Evolutionary conservation across 2,797 vertebrate species (phyloP).

Genomic region (Cryptoprocta ferox): DNA sequence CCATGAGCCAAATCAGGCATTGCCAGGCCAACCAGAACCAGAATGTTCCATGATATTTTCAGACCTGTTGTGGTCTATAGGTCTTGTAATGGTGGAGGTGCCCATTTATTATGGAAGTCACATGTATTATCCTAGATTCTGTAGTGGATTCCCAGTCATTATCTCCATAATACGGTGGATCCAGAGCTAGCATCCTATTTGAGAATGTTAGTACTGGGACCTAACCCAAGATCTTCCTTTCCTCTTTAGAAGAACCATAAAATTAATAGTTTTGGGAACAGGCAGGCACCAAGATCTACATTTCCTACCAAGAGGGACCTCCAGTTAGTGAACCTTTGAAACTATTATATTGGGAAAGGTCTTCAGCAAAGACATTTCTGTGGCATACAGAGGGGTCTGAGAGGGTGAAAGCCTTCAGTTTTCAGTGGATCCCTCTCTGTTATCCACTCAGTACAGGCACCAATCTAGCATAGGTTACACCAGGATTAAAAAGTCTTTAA

Average conservation of each 20-base stretch:
- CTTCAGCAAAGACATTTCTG: neutral
- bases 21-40: neutral
- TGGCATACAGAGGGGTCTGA: neutral
- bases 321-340: neutral
- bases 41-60: neutral
- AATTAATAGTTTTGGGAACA: neutral
- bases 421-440: neutral
- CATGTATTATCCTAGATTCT: neutral
- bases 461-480: neutral
- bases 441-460: neutral
- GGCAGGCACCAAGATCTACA: neutral
- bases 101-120: neutral
- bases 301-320: neutral
- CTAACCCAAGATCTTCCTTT: neutral
- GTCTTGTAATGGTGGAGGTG: neutral
- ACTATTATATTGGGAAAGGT: neutral
- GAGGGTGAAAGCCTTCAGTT: neutral
- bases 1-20: neutral
- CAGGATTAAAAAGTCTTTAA: neutral
- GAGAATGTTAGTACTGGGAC: neutral
- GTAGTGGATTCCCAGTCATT: neutral
- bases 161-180: neutral
- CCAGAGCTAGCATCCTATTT: neutral
- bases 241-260: neutral
- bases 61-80: neutral